Conservation (phyloP, 2,888 invertebrate species). For the Pomacea canaliculata region DNA sequence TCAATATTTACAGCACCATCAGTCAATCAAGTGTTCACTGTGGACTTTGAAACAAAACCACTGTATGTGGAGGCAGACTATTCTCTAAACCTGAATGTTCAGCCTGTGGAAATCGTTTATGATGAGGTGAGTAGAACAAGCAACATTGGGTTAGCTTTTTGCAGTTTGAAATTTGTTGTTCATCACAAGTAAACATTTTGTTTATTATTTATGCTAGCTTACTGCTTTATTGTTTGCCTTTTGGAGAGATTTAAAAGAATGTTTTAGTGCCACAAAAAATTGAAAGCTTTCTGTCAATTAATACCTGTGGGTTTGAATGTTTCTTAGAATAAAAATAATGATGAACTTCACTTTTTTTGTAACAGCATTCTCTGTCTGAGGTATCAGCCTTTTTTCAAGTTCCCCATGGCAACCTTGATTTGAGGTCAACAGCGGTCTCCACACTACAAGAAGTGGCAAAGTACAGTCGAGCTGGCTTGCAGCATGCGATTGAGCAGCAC, state of each 20-base stretch:
- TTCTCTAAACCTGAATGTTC: constrained; percentile 78
- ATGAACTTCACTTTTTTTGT: background rate
- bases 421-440: constrained; percentile 54
- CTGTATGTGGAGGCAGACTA: constrained; percentile 78
- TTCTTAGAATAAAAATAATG: too few relatives aligned
- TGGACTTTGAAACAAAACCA: constrained; percentile 83
- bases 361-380: constrained; percentile 80
- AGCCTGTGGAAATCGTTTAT: constrained; percentile 83
- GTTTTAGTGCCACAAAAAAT: too few relatives aligned
- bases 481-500: constrained; percentile 74
- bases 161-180: too few relatives aligned
- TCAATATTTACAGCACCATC: constrained; percentile 72
- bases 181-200: too few relatives aligned
- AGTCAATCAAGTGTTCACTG: constrained; percentile 79
- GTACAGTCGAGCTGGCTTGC: constrained; percentile 71
- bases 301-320: too few relatives aligned
- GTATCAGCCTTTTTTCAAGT: constrained; percentile 78
- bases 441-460: constrained; percentile 68
- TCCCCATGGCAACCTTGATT: constrained; percentile 55
- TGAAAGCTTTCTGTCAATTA: too few relatives aligned
- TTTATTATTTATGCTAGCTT: too few relatives aligned
- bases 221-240: too few relatives aligned
- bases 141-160: background rate
- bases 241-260: too few relatives aligned
- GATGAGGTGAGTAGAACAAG: constrained; percentile 76